A percentile compares a stretch with the other conserved stretches of the same genome.
Conservation (phyloP, 2,797 vertebrate genomes). For the Oreochromis mossambicus region DNA sequence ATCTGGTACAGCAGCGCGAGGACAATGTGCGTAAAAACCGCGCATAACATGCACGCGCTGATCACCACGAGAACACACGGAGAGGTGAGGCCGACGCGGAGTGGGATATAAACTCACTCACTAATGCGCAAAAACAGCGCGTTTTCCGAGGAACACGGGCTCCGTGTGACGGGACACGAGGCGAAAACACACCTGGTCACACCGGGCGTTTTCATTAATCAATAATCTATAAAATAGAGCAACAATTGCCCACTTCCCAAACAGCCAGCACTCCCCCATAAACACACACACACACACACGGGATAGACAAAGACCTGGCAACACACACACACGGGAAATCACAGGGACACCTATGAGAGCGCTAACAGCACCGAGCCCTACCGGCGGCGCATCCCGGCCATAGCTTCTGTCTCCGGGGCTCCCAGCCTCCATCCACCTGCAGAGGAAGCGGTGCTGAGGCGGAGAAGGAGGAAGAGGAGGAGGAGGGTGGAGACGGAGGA, state of each 20-base stretch:
- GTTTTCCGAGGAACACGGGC: background rate
- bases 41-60: background rate
- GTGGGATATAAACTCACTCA: constrained; percentile 3
- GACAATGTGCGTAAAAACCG: background rate
- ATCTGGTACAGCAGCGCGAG: background rate
- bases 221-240: background rate
- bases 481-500: constrained; percentile 23
- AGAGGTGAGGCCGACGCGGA: background rate
- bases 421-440: constrained; percentile 58
- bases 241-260: background rate
- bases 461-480: background rate
- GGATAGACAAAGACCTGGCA: constrained; percentile 31
- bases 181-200: background rate
- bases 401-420: constrained; percentile 45
- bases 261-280: background rate
- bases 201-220: background rate
- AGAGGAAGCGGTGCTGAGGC: constrained; percentile 28
- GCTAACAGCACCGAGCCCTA: constrained; percentile 20
- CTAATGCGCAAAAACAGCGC: background rate
- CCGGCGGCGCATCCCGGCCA: constrained; percentile 38
- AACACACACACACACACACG: background rate
- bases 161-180: background rate
- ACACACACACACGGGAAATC: background rate
- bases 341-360: background rate
- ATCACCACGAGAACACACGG: background rate